These are phyloP conservation scores for Myopa testacea DNA, from an alignment of 2,888 invertebrate genomes.

Conservation along the genomic window DNA sequence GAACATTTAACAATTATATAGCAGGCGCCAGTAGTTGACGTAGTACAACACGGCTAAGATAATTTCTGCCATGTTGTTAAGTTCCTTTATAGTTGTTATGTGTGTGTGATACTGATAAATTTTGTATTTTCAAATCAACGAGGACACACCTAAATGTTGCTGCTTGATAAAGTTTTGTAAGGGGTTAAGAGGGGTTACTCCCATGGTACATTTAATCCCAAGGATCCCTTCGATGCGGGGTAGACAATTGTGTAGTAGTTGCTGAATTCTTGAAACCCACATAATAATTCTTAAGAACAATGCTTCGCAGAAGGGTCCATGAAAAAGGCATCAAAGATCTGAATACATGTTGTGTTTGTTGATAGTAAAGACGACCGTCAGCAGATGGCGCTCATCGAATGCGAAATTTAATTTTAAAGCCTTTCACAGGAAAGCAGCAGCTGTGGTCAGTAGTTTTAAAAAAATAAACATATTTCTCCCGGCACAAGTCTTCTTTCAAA, in stretches of 20 bases:
- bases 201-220: slow-evolving; percentile 35
- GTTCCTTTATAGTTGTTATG: slow-evolving; percentile 38
- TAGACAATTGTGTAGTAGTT: slow-evolving; percentile 33
- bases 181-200: slow-evolving; percentile 23
- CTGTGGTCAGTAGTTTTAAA: slow-evolving; percentile 18
- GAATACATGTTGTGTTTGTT: slow-evolving; percentile 54
- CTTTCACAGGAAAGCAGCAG: slow-evolving; percentile 51
- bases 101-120: slow-evolving; percentile 51
- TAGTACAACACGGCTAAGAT: background rate
- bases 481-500: too few relatives aligned
- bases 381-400: slow-evolving; percentile 59
- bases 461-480: too few relatives aligned
- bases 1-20: slow-evolving; percentile 3
- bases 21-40: background rate
- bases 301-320: slow-evolving; percentile 50
- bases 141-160: slow-evolving; percentile 51
- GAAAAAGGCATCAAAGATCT: background rate
- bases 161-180: slow-evolving; percentile 52
- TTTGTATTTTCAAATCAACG: slow-evolving; percentile 49
- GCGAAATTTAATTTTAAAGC: slow-evolving; percentile 60
- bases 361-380: slow-evolving; percentile 43
- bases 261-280: slow-evolving; percentile 61
- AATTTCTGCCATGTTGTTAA: background rate
- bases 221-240: slow-evolving; percentile 44
- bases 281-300: slow-evolving; percentile 62